Evolutionary conservation across 2,888 invertebrate species (phyloP).

Genomic region (Cerceris rybyensis): DNA sequence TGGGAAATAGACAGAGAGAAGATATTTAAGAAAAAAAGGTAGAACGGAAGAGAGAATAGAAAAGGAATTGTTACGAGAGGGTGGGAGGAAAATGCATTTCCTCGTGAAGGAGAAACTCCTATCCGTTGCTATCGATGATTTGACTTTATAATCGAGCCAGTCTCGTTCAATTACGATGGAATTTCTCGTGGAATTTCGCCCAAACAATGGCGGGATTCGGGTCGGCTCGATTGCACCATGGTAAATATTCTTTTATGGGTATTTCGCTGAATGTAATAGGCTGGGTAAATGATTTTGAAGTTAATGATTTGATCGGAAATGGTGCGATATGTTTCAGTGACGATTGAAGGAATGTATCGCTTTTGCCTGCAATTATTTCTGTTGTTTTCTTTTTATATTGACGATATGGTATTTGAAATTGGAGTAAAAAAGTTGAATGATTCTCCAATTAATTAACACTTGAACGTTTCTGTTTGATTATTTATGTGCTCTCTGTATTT

Average conservation of each 20-base stretch:
- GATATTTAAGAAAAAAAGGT: background rate
- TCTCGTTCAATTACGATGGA: constrained; percentile 65
- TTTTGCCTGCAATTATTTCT: background rate
- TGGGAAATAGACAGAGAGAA: background rate
- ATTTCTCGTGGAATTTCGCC: constrained; percentile 60
- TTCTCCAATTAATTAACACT: too few relatives aligned
- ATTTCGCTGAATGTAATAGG: constrained; percentile 24
- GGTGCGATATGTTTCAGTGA: constrained; percentile 21
- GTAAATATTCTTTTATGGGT: constrained; percentile 45
- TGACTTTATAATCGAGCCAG: constrained; percentile 70
- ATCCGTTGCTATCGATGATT: constrained; percentile 40
- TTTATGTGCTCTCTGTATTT: too few relatives aligned
- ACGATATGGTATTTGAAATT: background rate
- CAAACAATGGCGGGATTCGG: constrained; percentile 48
- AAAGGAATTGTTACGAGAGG: background rate
- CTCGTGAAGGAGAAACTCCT: constrained; percentile 16
- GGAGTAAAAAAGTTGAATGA: too few relatives aligned
- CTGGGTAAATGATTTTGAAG: constrained; percentile 41
- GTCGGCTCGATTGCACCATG: constrained; percentile 33
- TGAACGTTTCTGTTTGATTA: too few relatives aligned
- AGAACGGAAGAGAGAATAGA: constrained; percentile 9
- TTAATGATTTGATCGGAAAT: constrained; percentile 37
- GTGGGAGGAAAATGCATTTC: constrained; percentile 24
- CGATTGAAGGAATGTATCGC: constrained; percentile 1
- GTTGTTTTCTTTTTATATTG: background rate